phyloP scores from a whole-genome alignment of 2,113 vertebrate genomes.

The Plectropomus leopardus region DNA sequence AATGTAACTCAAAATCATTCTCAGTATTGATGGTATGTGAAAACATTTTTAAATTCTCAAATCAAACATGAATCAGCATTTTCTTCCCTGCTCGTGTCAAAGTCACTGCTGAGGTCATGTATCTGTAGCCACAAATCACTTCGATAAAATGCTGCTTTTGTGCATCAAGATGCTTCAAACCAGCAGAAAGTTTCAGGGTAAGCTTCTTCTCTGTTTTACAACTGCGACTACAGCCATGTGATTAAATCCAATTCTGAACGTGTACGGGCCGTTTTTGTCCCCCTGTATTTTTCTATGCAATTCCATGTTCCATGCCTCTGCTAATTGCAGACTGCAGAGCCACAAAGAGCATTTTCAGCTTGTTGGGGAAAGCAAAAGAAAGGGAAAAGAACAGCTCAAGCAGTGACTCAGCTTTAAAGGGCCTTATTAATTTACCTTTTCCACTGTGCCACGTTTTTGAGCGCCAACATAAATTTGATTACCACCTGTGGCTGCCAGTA shows the following conservation, averaged over 20 bases:
- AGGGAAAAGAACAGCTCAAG: constrained; percentile 57
- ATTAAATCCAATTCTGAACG: constrained; percentile 61
- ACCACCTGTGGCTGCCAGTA: constrained; percentile 67
- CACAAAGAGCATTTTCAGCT: constrained; percentile 72
- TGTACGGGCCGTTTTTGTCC: constrained; percentile 69
- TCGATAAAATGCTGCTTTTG: neutral
- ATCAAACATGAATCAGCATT: constrained; percentile 21
- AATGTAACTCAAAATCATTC: constrained; percentile 51
- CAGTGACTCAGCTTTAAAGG: constrained; percentile 60
- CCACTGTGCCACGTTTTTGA: constrained; percentile 53
- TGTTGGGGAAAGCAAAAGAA: constrained; percentile 54
- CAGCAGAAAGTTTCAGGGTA: constrained; percentile 9
- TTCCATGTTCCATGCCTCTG: constrained; percentile 69
- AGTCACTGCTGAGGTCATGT: neutral
- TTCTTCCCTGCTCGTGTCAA: neutral
- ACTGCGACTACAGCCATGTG: constrained; percentile 61
- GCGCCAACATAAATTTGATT: constrained; percentile 54
- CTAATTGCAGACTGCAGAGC: constrained; percentile 77
- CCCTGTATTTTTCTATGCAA: constrained; percentile 67
- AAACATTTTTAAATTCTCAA: neutral
- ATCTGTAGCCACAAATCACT: constrained; percentile 14
- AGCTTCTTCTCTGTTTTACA: constrained; percentile 42
- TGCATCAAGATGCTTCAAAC: constrained; percentile 13
- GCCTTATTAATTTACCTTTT: constrained; percentile 74
- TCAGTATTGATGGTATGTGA: constrained; percentile 9